Percentiles rank a stretch among this genome's conserved stretches.
Conservation (phyloP, 2,888 invertebrate genomes). For the Ctena decussata region DNA sequence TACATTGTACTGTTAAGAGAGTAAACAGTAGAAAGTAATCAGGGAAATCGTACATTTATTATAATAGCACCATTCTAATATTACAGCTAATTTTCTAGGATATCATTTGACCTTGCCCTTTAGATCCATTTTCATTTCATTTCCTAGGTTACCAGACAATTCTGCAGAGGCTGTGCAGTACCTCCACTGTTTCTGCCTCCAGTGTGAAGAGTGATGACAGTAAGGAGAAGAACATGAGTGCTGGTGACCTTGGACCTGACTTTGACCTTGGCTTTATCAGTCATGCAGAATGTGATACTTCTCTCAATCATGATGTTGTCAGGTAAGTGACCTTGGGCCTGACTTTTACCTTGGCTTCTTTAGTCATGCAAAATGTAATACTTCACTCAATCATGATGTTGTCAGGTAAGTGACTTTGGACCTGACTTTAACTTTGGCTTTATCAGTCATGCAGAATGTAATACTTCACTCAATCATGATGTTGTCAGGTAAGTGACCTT, state of each 20-base stretch:
- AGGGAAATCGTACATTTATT: too few species aligned
- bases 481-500: constrained; percentile 78
- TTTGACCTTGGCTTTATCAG: constrained; percentile 84
- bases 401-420: constrained; percentile 69
- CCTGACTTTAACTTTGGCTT: constrained; percentile 83
- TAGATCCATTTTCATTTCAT: too few species aligned
- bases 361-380: constrained; percentile 74
- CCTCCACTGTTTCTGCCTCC: constrained; percentile 74
- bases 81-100: too few species aligned
- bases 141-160: constrained; percentile 84
- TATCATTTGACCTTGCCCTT: too few species aligned
- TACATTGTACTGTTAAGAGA: too few species aligned
- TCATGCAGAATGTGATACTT: constrained; percentile 79
- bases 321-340: constrained; percentile 74
- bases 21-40: too few species aligned
- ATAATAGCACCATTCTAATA: too few species aligned
- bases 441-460: constrained; percentile 80
- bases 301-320: constrained; percentile 81
- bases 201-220: constrained; percentile 62
- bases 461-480: constrained; percentile 79
- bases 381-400: too few species aligned
- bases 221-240: constrained; percentile 41
- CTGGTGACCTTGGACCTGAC: constrained; percentile 76
- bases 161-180: constrained; percentile 81
- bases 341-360: constrained; percentile 83